phyloP scores from a whole-genome alignment of 1,140 invertebrate genomes.

The Hylaeus anthracinus region DNA sequence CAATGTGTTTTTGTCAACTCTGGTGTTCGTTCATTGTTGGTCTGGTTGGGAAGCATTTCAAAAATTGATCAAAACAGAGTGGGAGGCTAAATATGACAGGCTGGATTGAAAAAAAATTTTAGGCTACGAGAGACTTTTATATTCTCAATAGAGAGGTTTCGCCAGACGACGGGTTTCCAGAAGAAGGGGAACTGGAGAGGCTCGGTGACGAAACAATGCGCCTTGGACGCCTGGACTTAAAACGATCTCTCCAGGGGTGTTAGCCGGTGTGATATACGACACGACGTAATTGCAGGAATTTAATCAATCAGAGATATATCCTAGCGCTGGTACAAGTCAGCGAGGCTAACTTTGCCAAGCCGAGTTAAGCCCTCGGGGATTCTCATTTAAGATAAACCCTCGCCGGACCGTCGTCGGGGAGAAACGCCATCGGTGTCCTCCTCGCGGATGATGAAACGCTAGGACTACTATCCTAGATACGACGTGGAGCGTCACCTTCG shows the following conservation, averaged over 20 bases:
- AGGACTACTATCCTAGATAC: constrained; percentile 70
- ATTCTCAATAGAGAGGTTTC: background rate
- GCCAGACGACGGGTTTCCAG: too few relatives aligned
- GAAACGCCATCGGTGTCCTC: constrained; percentile 52
- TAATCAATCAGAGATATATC: constrained; percentile 79
- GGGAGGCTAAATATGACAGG: too few relatives aligned
- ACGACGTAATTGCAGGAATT: constrained; percentile 78
- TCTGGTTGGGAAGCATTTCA: too few relatives aligned
- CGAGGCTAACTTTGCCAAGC: constrained; percentile 63
- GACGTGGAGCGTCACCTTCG: constrained; percentile 5
- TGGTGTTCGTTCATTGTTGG: constrained; percentile 40
- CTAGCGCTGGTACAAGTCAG: constrained; percentile 62
- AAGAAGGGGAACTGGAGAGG: background rate
- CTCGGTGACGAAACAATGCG: constrained; percentile 21
- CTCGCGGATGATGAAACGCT: constrained; percentile 69
- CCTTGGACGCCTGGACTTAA: constrained; percentile 6
- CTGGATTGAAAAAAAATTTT: background rate
- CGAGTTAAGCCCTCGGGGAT: constrained; percentile 72
- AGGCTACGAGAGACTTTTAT: background rate
- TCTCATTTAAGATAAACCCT: constrained; percentile 77
- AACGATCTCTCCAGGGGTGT: constrained; percentile 50
- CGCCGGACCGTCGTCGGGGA: constrained; percentile 33
- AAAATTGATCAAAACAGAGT: too few relatives aligned
- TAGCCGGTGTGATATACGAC: constrained; percentile 71
- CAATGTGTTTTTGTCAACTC: constrained; percentile 55